Percentiles rank a stretch among this genome's conserved stretches.
These are phyloP conservation scores for Stercorarius parasiticus DNA, from an alignment of 2,113 vertebrate genomes.

Conservation along the genomic window DNA sequence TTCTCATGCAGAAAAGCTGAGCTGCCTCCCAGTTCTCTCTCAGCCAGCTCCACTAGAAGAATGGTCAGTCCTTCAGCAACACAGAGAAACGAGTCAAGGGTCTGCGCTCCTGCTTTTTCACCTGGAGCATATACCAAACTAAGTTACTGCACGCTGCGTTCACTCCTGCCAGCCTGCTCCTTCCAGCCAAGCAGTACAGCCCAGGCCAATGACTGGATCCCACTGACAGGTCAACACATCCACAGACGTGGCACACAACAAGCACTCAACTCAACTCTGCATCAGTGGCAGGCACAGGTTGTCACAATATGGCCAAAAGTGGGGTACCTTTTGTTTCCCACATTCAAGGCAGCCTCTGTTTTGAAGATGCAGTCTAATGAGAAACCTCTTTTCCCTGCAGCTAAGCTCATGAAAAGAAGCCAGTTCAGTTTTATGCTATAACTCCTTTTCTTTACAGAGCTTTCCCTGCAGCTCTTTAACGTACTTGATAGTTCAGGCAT, in stretches of 20 bases:
- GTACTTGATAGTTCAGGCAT: background rate
- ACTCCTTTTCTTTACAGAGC: slow-evolving; percentile 7
- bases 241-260: background rate
- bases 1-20: background rate
- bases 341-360: background rate
- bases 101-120: background rate
- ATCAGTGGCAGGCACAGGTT: background rate
- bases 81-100: background rate
- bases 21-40: background rate
- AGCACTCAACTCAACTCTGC: background rate
- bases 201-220: background rate
- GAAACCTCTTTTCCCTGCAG: background rate
- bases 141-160: background rate
- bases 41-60: background rate
- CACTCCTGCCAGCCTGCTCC: background rate
- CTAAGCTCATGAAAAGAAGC: background rate
- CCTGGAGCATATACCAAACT: background rate
- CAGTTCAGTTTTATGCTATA: background rate
- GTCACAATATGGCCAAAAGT: rapidly evolving
- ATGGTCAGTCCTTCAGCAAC: background rate
- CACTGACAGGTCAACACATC: rapidly evolving
- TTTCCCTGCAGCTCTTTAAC: slow-evolving; percentile 4
- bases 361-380: background rate
- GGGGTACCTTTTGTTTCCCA: background rate
- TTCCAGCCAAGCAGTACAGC: background rate